Evolutionary conservation across 1,140 invertebrate genomes (phyloP), one percentile per base, ranked within the genome.

Genomic region (Hermetia illucens): DNA sequence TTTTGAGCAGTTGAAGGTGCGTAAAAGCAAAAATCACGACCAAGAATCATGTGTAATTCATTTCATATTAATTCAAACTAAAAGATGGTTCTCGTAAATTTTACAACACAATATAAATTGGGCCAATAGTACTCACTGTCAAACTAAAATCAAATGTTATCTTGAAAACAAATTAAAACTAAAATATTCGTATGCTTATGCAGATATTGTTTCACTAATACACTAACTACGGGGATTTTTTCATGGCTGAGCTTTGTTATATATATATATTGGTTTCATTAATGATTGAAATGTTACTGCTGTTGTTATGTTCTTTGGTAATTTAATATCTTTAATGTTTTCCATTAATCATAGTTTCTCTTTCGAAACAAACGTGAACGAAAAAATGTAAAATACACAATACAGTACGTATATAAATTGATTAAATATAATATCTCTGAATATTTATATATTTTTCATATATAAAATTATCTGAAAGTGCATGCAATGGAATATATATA

Each of bases 401-500:
- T n/a, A n/a, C n/a, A n/a, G 49, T 48, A 32, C 45, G 42, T 41
- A 21, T 20, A 24, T 21, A 12, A 24, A 13, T n/a, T n/a, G 22
- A 27, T 38, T 25, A 29, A 29, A 15, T 29, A 41, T 43, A 38
- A 29, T 42, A 44, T 45, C 45, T 34, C 47, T 43, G 21, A 38
- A 37, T 46, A 42, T 38, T 43, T 49, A 19, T 13, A 29, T 29
- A 24, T 43, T 34, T 21, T 29, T 34, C 45, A 46, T 27, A 32
- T 41, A 39, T 53, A 37, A 44, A 44, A 38, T 38, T 40, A 42
- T 41, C 34, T 45, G 42, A 22, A 29, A 37, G 22, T 47, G 46
- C 13, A 29, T 42, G 50, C 41, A 50, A 51, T 41, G 45, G 53
- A 6, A 36, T 16, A 36, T 8, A 36, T 32, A 32, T 32, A 32